A percentile compares a stretch with the other conserved stretches of the same genome.
Evolutionary conservation across 2,888 invertebrate genomes (phyloP).

Genomic region (Andrena fulva): DNA sequence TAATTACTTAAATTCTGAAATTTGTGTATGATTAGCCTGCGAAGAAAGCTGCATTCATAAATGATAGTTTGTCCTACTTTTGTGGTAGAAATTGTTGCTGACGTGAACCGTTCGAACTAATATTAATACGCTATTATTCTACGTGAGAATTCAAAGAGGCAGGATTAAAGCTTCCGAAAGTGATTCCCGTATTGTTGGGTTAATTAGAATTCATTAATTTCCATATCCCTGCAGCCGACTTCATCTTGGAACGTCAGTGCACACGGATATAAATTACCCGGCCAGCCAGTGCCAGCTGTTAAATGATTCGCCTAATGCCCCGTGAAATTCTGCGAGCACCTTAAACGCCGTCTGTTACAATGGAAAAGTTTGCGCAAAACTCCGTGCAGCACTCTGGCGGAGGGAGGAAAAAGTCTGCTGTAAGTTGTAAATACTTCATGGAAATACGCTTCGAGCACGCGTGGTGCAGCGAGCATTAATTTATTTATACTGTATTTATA

Average conservation of each 20-base stretch:
- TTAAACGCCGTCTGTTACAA: conserved; percentile 28
- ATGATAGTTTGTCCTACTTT: conserved; percentile 13
- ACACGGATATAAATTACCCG: conserved; percentile 76
- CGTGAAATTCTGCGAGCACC: conserved; percentile 64
- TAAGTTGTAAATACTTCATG: conserved; percentile 18
- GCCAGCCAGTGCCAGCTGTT: conserved; percentile 73
- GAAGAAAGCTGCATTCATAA: conserved; percentile 17
- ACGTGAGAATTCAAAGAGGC: background rate
- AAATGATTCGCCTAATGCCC: conserved; percentile 78
- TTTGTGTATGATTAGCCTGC: background rate
- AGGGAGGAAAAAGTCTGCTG: background rate
- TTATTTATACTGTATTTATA: too few species aligned
- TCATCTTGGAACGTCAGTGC: conserved; percentile 52
- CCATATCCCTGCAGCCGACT: conserved; percentile 51
- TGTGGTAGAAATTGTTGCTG: background rate
- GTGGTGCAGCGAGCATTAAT: background rate
- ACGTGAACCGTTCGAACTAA: conserved; percentile 19
- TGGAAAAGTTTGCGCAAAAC: conserved; percentile 41
- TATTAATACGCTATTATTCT: conserved; percentile 21
- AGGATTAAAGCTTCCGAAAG: background rate
- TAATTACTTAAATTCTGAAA: background rate
- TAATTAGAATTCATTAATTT: conserved; percentile 82
- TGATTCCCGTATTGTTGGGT: conserved; percentile 76
- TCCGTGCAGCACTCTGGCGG: conserved; percentile 4
- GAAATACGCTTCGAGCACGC: background rate